Evolutionary conservation across 2,888 invertebrate genomes (phyloP), one percentile per base, ranked within the genome.

Genomic region (Pachliopta kotzebuea): DNA sequence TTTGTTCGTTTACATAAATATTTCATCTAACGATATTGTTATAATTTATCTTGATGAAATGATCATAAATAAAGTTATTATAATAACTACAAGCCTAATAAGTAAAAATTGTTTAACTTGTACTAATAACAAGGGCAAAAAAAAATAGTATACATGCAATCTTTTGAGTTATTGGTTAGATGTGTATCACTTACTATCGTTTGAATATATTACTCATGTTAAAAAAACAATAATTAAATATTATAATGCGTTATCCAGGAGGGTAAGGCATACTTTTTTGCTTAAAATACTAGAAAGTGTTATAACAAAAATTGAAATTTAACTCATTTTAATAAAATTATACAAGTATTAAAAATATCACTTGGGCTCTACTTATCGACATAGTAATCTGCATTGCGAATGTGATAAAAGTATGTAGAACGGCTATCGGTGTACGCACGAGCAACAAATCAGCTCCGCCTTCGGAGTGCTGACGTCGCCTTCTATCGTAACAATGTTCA

Each of bases 391-490:
- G 60, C 56, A 24, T 56, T 56, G 52, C 60, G 60, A 60, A 65
- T 65, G 61, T 62, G 61, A 63, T 61, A 57, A 67, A 56, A 61
- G 53, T 50, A 60, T 52, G 65, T 56, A 66, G 58, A 60, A 37
- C 55, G 57, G 57, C 45, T 45, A 58, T 58, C 63, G 68, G 60
- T 59, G 52, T 66, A 62, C 67, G 60, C 67, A 62, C 64, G 66
- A 45, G 62, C 67, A 61, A 29, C 45, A 50, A 50, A 60, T 68
- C 67, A 64, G 62, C 68, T 68, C 71, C 72, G 69, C 72, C 72
- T 67, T 69, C 69, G 53, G 56, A 64, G 68, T 67, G 71, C 68
- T 76, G 74, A 80, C 78, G 79, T 76, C 70, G 71, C 65, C 65
- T 57, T 42, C 69, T 70, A 70, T 71, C 70, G 71, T 69, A 71